Percentiles rank a stretch among this genome's conserved stretches.
phyloP scores from a whole-genome alignment of 2,113 vertebrate genomes.

The Amblyopsis rosae region DNA sequence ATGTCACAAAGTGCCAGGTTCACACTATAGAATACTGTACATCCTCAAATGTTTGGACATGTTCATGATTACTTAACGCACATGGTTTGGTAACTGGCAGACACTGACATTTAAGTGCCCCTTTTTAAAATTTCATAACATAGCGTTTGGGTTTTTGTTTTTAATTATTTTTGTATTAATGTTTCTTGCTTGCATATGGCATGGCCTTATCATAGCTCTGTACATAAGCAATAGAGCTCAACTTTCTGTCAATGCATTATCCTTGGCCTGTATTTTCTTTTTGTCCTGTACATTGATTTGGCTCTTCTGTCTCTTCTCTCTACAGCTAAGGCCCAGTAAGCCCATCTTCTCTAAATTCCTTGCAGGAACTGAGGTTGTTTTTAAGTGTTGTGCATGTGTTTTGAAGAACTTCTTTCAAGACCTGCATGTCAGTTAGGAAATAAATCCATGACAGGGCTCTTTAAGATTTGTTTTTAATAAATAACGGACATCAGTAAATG shows the following conservation, averaged over 20 bases:
- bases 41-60: slow-evolving; percentile 6
- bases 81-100: slow-evolving; percentile 21
- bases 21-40: slow-evolving; percentile 14
- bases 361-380: slow-evolving; percentile 87
- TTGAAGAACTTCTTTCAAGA: slow-evolving; percentile 86
- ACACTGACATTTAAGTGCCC: slow-evolving; percentile 32
- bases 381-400: slow-evolving; percentile 95
- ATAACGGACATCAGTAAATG: slow-evolving; percentile 56
- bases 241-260: slow-evolving; percentile 8
- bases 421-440: slow-evolving; percentile 86
- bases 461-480: slow-evolving; percentile 55
- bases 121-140: slow-evolving; percentile 8
- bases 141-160: slow-evolving; percentile 5
- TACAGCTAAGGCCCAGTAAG: slow-evolving; percentile 92
- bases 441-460: slow-evolving; percentile 57
- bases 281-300: slow-evolving; percentile 48
- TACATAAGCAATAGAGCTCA: not conserved
- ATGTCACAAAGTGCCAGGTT: slow-evolving; percentile 52
- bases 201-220: slow-evolving; percentile 28
- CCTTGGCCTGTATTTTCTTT: slow-evolving; percentile 7
- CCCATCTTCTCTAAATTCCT: slow-evolving; percentile 69
- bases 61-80: slow-evolving; percentile 31
- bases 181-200: slow-evolving; percentile 27
- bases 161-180: slow-evolving; percentile 12
- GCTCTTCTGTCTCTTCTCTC: slow-evolving; percentile 78